A percentile compares a stretch with the other conserved stretches of the same genome.
phyloP scores from a whole-genome alignment of 2,888 invertebrate genomes.

The Slavum lentiscoides region DNA sequence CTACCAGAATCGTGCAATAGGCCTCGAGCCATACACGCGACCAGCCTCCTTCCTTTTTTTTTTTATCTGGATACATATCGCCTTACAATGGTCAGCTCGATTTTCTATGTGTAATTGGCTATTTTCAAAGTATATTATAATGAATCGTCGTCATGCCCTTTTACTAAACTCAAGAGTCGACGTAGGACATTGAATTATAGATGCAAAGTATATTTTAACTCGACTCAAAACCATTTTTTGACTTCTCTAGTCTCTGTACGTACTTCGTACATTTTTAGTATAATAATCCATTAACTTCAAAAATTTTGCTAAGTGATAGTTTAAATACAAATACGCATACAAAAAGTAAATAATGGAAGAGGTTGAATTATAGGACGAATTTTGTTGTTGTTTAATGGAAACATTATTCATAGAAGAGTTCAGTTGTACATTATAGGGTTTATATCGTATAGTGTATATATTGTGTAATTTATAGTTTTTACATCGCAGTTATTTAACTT shows the following conservation, averaged over 20 bases:
- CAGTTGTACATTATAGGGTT: too few relatives aligned
- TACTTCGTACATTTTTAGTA: not conserved
- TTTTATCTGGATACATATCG: constrained; percentile 46
- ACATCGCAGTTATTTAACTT: too few relatives aligned
- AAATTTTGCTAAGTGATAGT: not conserved
- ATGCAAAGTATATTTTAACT: not conserved
- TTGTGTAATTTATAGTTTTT: too few relatives aligned
- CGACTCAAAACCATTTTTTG: not conserved
- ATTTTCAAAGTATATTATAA: constrained; percentile 45
- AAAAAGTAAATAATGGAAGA: not conserved
- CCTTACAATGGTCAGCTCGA: constrained; percentile 51
- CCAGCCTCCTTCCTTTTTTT: constrained; percentile 45
- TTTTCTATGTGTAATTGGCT: constrained; percentile 51
- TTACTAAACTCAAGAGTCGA: not conserved
- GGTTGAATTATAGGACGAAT: not conserved
- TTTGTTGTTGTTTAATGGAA: not conserved
- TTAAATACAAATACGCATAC: not conserved
- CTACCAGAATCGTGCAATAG: constrained; percentile 53
- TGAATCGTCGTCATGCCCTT: constrained; percentile 14
- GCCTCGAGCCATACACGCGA: constrained; percentile 52
- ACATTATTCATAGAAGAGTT: not conserved
- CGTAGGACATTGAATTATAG: not conserved
- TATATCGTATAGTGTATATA: too few relatives aligned
- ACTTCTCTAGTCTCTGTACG: not conserved
- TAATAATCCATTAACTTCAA: not conserved